Percentiles rank a stretch among this genome's conserved stretches.
Evolutionary conservation across 2,888 invertebrate species (phyloP).

Genomic region (Vanessa cardui): DNA sequence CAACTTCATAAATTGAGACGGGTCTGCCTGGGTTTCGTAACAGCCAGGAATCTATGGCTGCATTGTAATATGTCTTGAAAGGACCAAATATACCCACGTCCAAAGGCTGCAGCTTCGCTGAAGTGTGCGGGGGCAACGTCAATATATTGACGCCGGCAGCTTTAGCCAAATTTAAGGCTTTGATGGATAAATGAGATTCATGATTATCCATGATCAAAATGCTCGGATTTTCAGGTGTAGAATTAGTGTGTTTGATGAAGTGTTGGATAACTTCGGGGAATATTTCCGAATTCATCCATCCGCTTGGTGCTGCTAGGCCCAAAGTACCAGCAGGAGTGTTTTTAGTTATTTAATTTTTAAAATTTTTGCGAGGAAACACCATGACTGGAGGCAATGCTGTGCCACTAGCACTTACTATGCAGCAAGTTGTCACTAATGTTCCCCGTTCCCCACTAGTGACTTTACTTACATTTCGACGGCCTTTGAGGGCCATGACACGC

Average conservation of each 20-base stretch:
- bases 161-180: conserved; percentile 42
- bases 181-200: conserved; percentile 35
- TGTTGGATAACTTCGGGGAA: background rate
- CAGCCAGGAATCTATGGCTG: conserved; percentile 42
- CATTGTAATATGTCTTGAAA: conserved; percentile 39
- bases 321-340: background rate
- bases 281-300: background rate
- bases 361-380: background rate
- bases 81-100: conserved; percentile 42
- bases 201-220: conserved; percentile 53
- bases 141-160: conserved; percentile 38
- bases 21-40: conserved; percentile 39
- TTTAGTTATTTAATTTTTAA: background rate
- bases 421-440: background rate
- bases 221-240: background rate
- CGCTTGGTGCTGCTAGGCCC: background rate
- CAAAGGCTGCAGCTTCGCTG: conserved; percentile 38
- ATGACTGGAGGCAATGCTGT: background rate
- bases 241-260: background rate
- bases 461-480: background rate
- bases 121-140: conserved; percentile 41
- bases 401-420: background rate
- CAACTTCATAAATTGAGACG: conserved; percentile 40
- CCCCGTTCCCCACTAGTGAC: background rate
- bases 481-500: background rate